Percentiles rank a stretch among this genome's conserved stretches.
These are phyloP conservation scores for Octonoba sinensis DNA, from an alignment of 2,888 invertebrate species.

Conservation along the genomic window DNA sequence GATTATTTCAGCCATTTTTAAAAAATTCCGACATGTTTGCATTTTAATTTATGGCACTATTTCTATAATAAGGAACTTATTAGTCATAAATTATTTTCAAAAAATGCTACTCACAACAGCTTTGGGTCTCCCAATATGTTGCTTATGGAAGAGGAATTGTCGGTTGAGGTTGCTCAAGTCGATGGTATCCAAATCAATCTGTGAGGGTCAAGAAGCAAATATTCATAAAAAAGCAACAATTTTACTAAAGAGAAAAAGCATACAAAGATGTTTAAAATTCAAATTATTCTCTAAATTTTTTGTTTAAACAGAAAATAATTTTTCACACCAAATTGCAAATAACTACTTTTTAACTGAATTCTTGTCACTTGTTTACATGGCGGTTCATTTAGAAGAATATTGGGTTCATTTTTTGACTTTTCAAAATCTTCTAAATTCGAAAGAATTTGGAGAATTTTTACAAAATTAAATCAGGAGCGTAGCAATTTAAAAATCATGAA, in stretches of 20 bases:
- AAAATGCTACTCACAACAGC: constrained; percentile 74
- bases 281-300: background rate
- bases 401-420: no score
- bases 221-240: constrained; percentile 70
- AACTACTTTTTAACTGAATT: no score
- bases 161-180: constrained; percentile 99
- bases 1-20: background rate
- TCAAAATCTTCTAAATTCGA: no score
- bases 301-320: constrained; percentile 11
- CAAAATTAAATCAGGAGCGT: no score
- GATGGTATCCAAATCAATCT: constrained; percentile 99
- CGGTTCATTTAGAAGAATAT: no score
- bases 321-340: no score
- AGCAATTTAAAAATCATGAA: no score
- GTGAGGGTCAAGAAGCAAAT: constrained; percentile 57
- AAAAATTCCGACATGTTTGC: no score
- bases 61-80: no score
- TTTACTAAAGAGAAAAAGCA: background rate
- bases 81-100: background rate
- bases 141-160: constrained; percentile 98
- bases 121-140: constrained; percentile 98
- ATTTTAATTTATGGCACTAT: no score
- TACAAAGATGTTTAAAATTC: background rate
- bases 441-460: no score
- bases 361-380: no score